Percentiles rank a stretch among this genome's conserved stretches.
Evolutionary conservation across 2,113 vertebrate genomes (phyloP).

Genomic region (Tragulus kanchil): DNA sequence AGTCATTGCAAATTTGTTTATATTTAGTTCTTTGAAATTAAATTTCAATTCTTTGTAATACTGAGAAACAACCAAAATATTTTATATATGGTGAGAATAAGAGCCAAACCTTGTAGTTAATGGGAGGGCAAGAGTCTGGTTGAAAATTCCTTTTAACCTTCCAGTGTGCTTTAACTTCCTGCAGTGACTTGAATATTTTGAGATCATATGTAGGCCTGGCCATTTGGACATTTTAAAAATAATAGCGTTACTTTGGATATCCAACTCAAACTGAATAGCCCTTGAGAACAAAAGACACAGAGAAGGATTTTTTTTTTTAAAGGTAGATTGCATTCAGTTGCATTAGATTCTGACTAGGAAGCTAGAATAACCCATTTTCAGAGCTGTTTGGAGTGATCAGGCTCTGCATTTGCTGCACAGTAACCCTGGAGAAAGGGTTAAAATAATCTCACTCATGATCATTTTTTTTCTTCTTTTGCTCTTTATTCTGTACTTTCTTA

Average conservation of each 20-base stretch:
- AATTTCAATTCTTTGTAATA: conserved; percentile 16
- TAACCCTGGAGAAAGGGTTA: conserved; percentile 21
- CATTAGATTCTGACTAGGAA: conserved; percentile 22
- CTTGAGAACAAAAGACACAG: conserved; percentile 60
- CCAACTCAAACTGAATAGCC: conserved; percentile 10
- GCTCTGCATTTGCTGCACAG: conserved; percentile 30
- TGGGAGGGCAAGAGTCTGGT: not conserved
- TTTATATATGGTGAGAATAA: conserved; percentile 4
- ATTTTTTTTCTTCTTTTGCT: conserved; percentile 10
- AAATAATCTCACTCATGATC: not conserved
- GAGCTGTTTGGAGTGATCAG: conserved; percentile 44
- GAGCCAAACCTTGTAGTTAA: conserved; percentile 1
- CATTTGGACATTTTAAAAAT: conserved; percentile 58
- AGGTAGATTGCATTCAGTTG: conserved; percentile 51
- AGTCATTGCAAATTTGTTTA: not conserved
- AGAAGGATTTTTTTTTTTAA: not conserved
- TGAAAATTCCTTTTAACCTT: not conserved
- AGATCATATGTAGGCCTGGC: not conserved
- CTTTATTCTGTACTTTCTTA: conserved; percentile 52
- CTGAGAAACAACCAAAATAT: not conserved
- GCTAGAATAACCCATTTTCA: conserved; percentile 52
- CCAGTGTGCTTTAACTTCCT: conserved; percentile 14
- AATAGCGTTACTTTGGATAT: conserved; percentile 41
- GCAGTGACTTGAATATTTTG: conserved; percentile 31
- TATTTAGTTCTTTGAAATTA: conserved; percentile 30